Evolutionary conservation across 2,888 invertebrate genomes (phyloP).

Genomic region (Drosophila quasianomalipes): DNA sequence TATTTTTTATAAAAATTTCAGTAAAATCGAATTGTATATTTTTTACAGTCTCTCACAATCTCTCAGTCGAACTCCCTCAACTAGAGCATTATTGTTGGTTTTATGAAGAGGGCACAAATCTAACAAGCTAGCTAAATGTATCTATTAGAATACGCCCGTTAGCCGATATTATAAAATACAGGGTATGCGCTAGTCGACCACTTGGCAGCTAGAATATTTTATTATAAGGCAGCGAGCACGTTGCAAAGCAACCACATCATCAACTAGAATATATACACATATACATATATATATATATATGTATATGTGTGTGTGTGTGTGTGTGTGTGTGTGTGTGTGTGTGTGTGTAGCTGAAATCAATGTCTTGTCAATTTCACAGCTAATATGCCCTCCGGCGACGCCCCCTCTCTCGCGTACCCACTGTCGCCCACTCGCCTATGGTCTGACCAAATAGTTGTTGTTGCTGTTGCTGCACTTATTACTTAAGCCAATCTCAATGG

Average conservation of each 20-base stretch:
- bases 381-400: background rate
- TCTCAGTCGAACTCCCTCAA: background rate
- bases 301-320: background rate
- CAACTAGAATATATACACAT: background rate
- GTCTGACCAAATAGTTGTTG: background rate
- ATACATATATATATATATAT: background rate
- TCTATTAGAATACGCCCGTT: background rate
- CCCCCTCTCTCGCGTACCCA: background rate
- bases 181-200: background rate
- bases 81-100: background rate
- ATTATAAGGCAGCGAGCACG: conserved; percentile 20
- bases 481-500: conserved; percentile 12
- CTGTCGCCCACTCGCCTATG: background rate
- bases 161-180: background rate
- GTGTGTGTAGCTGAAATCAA: conserved; percentile 11
- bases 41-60: too few species aligned
- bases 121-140: background rate
- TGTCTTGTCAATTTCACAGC: conserved; percentile 11
- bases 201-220: background rate
- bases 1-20: too few species aligned
- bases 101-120: background rate
- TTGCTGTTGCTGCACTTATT: conserved; percentile 5
- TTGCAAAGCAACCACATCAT: conserved; percentile 12
- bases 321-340: background rate
- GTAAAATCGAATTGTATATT: background rate